Conservation (phyloP, 2,888 invertebrate genomes). For the Rugalucina vietnamica region DNA sequence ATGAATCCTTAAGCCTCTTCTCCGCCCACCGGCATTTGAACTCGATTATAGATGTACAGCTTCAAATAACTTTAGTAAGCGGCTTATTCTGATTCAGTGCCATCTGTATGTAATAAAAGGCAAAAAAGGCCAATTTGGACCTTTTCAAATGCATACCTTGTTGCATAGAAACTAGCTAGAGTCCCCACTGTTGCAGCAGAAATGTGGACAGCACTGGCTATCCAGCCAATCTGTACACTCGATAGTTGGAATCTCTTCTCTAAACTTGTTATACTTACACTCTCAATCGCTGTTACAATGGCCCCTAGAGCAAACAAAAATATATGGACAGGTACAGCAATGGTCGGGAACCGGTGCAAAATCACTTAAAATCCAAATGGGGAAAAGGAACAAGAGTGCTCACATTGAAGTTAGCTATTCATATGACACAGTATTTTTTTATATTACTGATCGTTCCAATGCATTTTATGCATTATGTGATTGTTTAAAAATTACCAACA, state of each 20-base stretch:
- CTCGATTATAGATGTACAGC: too few relatives aligned
- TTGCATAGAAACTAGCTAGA: background rate
- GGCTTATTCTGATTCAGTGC: too few relatives aligned
- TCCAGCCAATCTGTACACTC: background rate
- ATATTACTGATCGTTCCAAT: too few relatives aligned
- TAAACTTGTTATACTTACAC: background rate
- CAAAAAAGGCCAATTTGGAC: too few relatives aligned
- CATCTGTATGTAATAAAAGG: too few relatives aligned
- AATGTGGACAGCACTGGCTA: background rate
- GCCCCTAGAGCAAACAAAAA: background rate
- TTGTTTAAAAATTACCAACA: too few relatives aligned
- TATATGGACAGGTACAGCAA: background rate
- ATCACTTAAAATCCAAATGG: background rate
- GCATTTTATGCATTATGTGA: too few relatives aligned
- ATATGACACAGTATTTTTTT: too few relatives aligned
- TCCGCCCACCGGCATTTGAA: too few relatives aligned
- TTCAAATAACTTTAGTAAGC: too few relatives aligned
- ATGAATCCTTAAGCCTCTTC: too few relatives aligned
- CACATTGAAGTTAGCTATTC: too few relatives aligned
- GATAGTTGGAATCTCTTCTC: background rate
- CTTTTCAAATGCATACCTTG: background rate
- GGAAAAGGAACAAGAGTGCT: background rate
- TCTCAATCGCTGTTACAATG: background rate
- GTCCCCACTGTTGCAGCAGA: slow-evolving; percentile 1
- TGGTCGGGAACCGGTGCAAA: background rate